phyloP scores from a whole-genome alignment of 2,113 vertebrate genomes.

The Pachyramphus minor region DNA sequence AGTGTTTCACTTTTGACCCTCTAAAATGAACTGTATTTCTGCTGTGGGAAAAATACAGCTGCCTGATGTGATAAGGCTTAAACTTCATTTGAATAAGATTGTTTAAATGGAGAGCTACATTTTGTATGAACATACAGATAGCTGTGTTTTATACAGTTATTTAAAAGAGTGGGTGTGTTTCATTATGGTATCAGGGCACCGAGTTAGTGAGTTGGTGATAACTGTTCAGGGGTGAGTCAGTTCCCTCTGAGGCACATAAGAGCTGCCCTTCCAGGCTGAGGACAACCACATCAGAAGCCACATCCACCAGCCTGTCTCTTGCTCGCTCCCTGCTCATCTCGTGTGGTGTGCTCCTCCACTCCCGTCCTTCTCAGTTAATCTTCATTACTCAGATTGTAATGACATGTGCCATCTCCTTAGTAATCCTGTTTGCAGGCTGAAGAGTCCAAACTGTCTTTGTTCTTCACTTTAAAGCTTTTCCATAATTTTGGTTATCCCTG shows the following conservation, averaged over 20 bases:
- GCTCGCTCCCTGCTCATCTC: accelerated
- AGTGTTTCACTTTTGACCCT: background rate
- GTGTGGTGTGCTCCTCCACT: background rate
- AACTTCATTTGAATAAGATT: background rate
- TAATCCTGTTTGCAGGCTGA: background rate
- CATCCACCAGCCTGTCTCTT: background rate
- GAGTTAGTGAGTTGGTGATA: background rate
- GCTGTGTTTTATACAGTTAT: background rate
- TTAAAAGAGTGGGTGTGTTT: background rate
- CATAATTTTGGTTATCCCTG: background rate
- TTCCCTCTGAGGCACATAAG: background rate
- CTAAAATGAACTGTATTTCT: background rate
- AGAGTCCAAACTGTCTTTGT: background rate
- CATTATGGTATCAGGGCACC: background rate
- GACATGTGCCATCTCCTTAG: background rate
- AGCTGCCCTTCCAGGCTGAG: background rate
- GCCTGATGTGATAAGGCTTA: background rate
- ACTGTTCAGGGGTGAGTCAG: background rate
- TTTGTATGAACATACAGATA: background rate
- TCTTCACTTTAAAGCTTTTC: background rate
- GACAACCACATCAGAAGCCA: background rate
- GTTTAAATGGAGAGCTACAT: background rate
- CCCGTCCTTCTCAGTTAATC: background rate
- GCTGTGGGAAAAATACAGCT: background rate
- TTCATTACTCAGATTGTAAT: background rate